Conservation (phyloP, 2,797 vertebrate species). For the Schizothorax lantsangensis region DNA sequence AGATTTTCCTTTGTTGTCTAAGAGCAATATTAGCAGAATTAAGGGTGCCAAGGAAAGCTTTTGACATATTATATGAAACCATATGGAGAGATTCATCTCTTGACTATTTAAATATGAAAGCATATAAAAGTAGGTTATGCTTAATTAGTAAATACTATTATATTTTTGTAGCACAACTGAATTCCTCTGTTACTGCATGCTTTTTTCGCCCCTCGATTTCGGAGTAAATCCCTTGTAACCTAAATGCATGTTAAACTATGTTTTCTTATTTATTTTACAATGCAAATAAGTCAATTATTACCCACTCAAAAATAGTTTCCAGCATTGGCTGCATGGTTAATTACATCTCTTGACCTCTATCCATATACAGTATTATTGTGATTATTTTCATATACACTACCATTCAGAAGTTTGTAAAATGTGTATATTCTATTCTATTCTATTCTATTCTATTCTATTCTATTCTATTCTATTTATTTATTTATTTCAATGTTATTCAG, state of each 20-base stretch:
- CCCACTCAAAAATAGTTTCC: slow-evolving; percentile 4
- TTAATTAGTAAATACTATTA: slow-evolving; percentile 65
- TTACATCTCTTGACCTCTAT: background rate
- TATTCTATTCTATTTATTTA: no score
- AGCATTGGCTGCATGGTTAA: background rate
- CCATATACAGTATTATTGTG: background rate
- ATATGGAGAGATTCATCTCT: slow-evolving; percentile 43
- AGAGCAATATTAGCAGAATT: slow-evolving; percentile 63
- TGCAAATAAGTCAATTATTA: background rate
- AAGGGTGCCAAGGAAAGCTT: slow-evolving; percentile 55
- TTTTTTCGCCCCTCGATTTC: background rate
- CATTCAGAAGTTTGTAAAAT: background rate
- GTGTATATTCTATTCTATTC: background rate
- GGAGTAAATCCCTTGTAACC: background rate
- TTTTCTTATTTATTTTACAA: background rate
- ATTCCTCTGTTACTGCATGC: slow-evolving; percentile 51
- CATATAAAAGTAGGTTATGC: slow-evolving; percentile 70
- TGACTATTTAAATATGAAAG: slow-evolving; percentile 66
- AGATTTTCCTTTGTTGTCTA: slow-evolving; percentile 66
- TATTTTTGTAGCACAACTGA: slow-evolving; percentile 51
- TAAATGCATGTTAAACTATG: background rate
- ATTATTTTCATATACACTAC: background rate
- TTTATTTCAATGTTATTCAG: background rate
- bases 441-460: background rate
- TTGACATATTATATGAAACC: slow-evolving; percentile 13